A percentile compares a stretch with the other conserved stretches of the same genome.
Conservation (phyloP, 2,888 invertebrate species). For the Brachyopa scutellaris region DNA sequence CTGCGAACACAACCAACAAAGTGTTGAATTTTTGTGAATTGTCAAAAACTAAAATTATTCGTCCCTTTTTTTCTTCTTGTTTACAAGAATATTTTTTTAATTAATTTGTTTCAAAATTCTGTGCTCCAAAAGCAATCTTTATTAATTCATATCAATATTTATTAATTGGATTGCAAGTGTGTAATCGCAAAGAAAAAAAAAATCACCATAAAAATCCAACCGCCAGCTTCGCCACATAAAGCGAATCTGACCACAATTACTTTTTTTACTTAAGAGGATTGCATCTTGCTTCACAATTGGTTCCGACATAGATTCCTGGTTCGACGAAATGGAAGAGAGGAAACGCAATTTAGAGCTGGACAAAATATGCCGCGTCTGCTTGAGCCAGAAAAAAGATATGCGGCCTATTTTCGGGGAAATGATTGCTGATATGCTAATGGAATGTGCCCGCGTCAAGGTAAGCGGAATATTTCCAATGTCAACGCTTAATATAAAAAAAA, state of each 20-base stretch:
- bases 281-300: slow-evolving; percentile 65
- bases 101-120: slow-evolving; percentile 64
- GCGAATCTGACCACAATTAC: slow-evolving; percentile 39
- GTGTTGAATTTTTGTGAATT: slow-evolving; percentile 55
- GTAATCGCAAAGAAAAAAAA: slow-evolving; percentile 1
- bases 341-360: slow-evolving; percentile 83
- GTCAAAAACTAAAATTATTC: slow-evolving; percentile 72
- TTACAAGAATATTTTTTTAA: slow-evolving; percentile 72
- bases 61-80: slow-evolving; percentile 73
- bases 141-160: slow-evolving; percentile 32
- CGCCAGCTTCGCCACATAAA: slow-evolving; percentile 35
- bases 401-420: slow-evolving; percentile 86
- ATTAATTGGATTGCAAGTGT: slow-evolving; percentile 11
- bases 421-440: slow-evolving; percentile 86
- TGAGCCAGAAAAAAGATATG: slow-evolving; percentile 86
- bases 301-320: slow-evolving; percentile 69
- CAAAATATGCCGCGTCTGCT: slow-evolving; percentile 86
- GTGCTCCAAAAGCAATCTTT: slow-evolving; percentile 20
- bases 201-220: slow-evolving; percentile 3
- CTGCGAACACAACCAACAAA: slow-evolving; percentile 49
- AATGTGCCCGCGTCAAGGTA: slow-evolving; percentile 85
- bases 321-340: slow-evolving; percentile 77
- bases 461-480: slow-evolving; percentile 60
- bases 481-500: not conserved
- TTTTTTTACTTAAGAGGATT: slow-evolving; percentile 29